A percentile compares a stretch with the other conserved stretches of the same genome.
phyloP scores from a whole-genome alignment of 2,113 vertebrate genomes.

The Sphyrna mokarran region DNA sequence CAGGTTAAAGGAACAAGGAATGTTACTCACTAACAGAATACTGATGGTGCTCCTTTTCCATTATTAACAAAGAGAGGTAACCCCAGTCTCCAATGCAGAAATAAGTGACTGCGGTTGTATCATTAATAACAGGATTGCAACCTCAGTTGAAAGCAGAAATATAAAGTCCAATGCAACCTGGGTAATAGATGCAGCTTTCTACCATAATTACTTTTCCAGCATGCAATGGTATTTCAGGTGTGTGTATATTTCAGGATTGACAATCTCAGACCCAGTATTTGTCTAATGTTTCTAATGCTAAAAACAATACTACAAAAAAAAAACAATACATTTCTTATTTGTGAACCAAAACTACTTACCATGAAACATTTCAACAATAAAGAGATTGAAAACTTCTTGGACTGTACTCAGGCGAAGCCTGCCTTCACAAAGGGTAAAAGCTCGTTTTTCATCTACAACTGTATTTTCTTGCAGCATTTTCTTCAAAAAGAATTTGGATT shows the following conservation, averaged over 20 bases:
- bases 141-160: not conserved
- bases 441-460: constrained; percentile 67
- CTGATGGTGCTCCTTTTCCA: not conserved
- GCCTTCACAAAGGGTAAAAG: constrained; percentile 75
- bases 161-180: not conserved
- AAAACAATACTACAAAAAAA: not conserved
- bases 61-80: not conserved
- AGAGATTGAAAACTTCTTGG: constrained; percentile 75
- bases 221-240: not conserved
- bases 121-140: not conserved
- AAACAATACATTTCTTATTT: not conserved
- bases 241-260: not conserved
- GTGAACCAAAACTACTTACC: constrained; percentile 58
- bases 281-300: not conserved
- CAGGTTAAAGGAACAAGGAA: not conserved
- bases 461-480: constrained; percentile 68
- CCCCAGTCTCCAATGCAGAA: not conserved
- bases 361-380: constrained; percentile 80
- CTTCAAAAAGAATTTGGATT: constrained; percentile 47
- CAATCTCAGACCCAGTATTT: not conserved
- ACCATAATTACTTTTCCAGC: not conserved
- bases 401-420: constrained; percentile 68
- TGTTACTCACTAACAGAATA: not conserved
- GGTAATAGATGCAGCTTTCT: not conserved
- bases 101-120: not conserved